Percentiles rank a stretch among this genome's conserved stretches.
Conservation (phyloP, 2,113 vertebrate species). For the Python bivittatus region DNA sequence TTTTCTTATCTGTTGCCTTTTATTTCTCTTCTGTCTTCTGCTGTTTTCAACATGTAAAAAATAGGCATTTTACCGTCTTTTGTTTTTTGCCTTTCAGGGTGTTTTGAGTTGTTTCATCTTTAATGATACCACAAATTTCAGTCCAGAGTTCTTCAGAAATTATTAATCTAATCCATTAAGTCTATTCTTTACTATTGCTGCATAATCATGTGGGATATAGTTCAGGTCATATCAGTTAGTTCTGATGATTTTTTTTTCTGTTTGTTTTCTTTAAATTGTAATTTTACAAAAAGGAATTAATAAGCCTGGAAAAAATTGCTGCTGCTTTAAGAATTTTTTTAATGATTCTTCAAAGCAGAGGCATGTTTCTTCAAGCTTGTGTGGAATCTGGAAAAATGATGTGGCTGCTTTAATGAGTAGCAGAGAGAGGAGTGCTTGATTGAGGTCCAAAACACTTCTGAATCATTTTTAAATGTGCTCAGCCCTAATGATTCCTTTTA, state of each 20-base stretch:
- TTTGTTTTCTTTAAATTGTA: not conserved
- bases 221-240: not conserved
- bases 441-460: not conserved
- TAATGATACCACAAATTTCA: not conserved
- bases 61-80: not conserved
- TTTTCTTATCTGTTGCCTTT: not conserved
- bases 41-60: not conserved
- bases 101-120: not conserved
- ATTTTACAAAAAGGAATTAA: not conserved
- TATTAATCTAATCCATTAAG: not conserved
- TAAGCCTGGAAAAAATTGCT: not conserved
- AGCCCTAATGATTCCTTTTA: not conserved
- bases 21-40: not conserved
- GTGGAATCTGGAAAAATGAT: not conserved
- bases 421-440: not conserved
- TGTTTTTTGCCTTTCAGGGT: too few species aligned
- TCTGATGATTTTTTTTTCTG: not conserved
- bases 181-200: not conserved
- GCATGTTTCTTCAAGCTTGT: not conserved
- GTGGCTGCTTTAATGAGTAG: not conserved
- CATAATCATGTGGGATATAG: not conserved
- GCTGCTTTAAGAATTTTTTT: not conserved
- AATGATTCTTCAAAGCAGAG: not conserved
- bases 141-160: not conserved
- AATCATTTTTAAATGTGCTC: not conserved